Base-by-base conservation (phyloP, 2,113 vertebrate genomes). In the Gnathonemus echidnorhynchus region DNA sequence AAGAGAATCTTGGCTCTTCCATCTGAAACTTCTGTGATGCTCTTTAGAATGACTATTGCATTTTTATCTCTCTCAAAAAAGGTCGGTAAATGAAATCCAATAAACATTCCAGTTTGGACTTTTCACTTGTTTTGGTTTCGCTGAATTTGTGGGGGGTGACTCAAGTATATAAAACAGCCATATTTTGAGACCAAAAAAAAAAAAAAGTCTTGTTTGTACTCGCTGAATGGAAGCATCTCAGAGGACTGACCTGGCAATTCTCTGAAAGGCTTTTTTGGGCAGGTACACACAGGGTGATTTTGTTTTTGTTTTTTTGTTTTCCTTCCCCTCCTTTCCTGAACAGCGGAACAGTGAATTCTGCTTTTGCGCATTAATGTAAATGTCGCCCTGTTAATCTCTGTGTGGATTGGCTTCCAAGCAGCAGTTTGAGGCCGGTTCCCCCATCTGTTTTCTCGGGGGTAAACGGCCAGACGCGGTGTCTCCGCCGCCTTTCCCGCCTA, bases 1-100 rank as follows among this genome's bases (percentile, higher is more conserved):
- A 90, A 90, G 62, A 46, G 84, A 86, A 89, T 89, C 56, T 52
- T 87, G 48, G 1, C 48, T 80, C 27, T 27, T 85, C 62, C 66
- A 77, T 53, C 58, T 45, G 10, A 80, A 90, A 88, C 48, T 50
- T 88, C 45, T 27, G 39, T 49, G 31, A 90, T 48, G 85, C 58
- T 85, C 45, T 70, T 89, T 46, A 53, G 3, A 45, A 45, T 46
- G 39, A 56, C 19, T 56, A 58, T 89, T 89, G 74, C 17, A 66
- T 88, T 56, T 84, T 89, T 85, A 27, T 49, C 45, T 66, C 45
- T 49, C 50, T 31, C 19, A 42, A 39, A 66, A 86, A 21, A 27
- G 50, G 27, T n/a, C 2, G 19, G 21, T 45, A 85, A 62, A 90
- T 86, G 46, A 62, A 90, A 50, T 86, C n/a, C 35, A 58, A 39